Conservation (phyloP, 2,888 invertebrate genomes). For the Eilema griseolum region DNA sequence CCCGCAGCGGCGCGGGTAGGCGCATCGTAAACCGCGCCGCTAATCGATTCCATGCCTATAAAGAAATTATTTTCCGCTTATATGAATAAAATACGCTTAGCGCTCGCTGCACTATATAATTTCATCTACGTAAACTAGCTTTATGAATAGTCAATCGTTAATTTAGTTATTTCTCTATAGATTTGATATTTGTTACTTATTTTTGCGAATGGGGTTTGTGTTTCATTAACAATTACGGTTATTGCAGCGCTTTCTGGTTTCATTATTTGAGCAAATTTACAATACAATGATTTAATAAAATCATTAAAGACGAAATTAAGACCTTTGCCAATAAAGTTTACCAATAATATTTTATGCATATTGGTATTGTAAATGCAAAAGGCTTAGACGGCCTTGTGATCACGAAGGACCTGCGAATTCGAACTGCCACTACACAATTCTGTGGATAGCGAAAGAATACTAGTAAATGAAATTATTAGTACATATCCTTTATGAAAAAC, state of each 20-base stretch:
- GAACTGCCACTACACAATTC: neutral
- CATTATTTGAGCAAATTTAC: too few relatives aligned
- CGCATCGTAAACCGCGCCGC: slow-evolving; percentile 62
- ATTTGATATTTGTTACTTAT: slow-evolving; percentile 21
- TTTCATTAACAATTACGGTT: neutral
- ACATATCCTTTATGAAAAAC: too few relatives aligned
- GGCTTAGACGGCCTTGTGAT: too few relatives aligned
- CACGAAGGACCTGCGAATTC: neutral
- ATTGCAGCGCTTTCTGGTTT: neutral
- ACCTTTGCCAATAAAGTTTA: too few relatives aligned
- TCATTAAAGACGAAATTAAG: neutral
- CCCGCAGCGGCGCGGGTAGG: slow-evolving; percentile 38
- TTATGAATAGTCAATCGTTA: slow-evolving; percentile 35
- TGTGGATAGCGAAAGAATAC: neutral
- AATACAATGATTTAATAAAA: too few relatives aligned
- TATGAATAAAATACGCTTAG: slow-evolving; percentile 53
- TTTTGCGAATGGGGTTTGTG: neutral
- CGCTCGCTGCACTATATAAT: slow-evolving; percentile 51
- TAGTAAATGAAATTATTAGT: too few relatives aligned
- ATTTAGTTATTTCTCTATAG: slow-evolving; percentile 34
- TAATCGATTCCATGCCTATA: slow-evolving; percentile 71
- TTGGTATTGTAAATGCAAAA: neutral
- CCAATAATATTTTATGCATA: too few relatives aligned
- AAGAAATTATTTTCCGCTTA: slow-evolving; percentile 67
- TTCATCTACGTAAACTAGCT: slow-evolving; percentile 48